A percentile compares a stretch with the other conserved stretches of the same genome.
These are phyloP conservation scores for Pelecanus crispus DNA, from an alignment of 2,113 vertebrate genomes.

Conservation along the genomic window DNA sequence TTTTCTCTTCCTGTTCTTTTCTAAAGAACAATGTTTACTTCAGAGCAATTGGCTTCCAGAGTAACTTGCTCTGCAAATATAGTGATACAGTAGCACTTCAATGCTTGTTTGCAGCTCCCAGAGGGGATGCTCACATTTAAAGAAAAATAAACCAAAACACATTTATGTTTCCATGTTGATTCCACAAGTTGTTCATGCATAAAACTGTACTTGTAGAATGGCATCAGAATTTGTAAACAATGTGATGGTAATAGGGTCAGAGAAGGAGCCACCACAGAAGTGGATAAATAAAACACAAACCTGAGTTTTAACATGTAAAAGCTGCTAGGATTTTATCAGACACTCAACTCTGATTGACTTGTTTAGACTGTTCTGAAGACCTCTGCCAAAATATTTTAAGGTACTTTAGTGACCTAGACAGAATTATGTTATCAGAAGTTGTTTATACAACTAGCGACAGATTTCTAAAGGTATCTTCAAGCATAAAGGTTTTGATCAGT, in stretches of 20 bases:
- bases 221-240: constrained; percentile 5
- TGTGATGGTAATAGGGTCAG: background rate
- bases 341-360: background rate
- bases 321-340: background rate
- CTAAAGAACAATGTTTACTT: constrained; percentile 20
- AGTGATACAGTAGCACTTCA: background rate
- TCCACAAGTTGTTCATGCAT: background rate
- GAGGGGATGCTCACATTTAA: background rate
- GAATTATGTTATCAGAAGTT: background rate
- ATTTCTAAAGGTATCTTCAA: background rate
- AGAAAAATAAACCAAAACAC: background rate
- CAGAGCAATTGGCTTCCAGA: background rate
- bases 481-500: background rate
- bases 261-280: background rate
- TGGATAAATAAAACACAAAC: background rate
- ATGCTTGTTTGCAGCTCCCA: background rate
- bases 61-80: background rate
- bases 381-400: background rate
- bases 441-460: background rate
- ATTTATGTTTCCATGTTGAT: background rate
- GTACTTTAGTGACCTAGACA: background rate
- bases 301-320: background rate
- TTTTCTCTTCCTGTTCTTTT: background rate
- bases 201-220: background rate
- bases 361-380: background rate